Evolutionary conservation across 1,140 invertebrate genomes (phyloP), one percentile per base, ranked within the genome.

Genomic region (Delia radicum): DNA sequence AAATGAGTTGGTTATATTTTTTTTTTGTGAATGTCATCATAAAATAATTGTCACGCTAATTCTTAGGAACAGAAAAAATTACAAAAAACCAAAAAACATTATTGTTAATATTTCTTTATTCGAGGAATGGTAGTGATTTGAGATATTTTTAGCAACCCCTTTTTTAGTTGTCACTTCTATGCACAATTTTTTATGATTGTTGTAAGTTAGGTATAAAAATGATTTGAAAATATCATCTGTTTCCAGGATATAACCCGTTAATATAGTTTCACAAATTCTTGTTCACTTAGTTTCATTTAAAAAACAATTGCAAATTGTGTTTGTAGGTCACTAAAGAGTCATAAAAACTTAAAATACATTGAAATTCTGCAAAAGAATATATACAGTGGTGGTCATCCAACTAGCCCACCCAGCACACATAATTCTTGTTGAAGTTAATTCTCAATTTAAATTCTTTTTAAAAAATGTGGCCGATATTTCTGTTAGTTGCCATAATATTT

Each of bases 251-350:
- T 73, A 73, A 73, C 71, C 71, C 71, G 37, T 72, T 72, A 42
- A 72, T 42, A 72, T 33, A 72, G 69, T 37, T 72, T 72, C 42
- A 4, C 12, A 42, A 46, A 12, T 72, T 46, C 31, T 13, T 65
- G 18, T 73, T 48, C 71, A 73, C 46, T 73, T 73, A 73, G 65
- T 69, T 69, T 69, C 29, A 33, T 69, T 69, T 69, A 55, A 46
- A 37, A 74, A 74, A 74, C 73, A 74, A 74, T 74, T 74, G 73
- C 55, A 74, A 74, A 74, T 74, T 74, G 73, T 74, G 28, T 74
- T 74, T 74, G 48, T 74, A 74, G 73, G 55, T 62, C 73, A 74
- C 37, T 27, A 24, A 37, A 33, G 12, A 18, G 65, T 10, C 65
- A 33, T 37, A 37, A 69, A 69, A 33, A 67, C 13, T n/a, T n/a